A percentile compares a stretch with the other conserved stretches of the same genome.
phyloP scores from a whole-genome alignment of 2,113 vertebrate species.

The Erinaceus europaeus region DNA sequence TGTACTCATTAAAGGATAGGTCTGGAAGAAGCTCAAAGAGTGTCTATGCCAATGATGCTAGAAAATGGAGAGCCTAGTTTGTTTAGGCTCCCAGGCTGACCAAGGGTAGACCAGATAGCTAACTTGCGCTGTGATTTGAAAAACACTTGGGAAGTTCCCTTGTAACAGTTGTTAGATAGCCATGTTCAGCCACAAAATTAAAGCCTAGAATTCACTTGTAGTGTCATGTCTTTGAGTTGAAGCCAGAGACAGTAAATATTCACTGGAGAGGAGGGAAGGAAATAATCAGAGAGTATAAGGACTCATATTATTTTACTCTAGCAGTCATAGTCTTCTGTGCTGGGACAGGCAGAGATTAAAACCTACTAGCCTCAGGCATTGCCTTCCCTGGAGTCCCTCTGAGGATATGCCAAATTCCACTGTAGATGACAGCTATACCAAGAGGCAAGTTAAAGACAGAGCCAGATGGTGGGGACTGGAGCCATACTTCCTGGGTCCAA shows the following conservation, averaged over 20 bases:
- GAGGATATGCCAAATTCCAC: not conserved
- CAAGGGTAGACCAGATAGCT: not conserved
- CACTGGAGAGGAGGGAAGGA: not conserved
- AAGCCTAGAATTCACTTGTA: not conserved
- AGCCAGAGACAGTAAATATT: not conserved
- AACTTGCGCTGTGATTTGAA: not conserved
- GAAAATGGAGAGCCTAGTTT: not conserved
- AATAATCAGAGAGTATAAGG: not conserved
- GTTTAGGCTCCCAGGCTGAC: not conserved
- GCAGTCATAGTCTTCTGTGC: not conserved
- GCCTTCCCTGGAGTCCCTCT: not conserved
- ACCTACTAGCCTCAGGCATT: not conserved
- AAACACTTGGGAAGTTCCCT: not conserved
- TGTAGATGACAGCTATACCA: not conserved
- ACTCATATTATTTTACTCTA: not conserved
- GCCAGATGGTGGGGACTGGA: no score
- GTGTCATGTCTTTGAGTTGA: not conserved
- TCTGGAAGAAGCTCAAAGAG: not conserved
- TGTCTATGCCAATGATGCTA: not conserved
- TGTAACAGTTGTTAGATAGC: not conserved
- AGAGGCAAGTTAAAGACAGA: not conserved
- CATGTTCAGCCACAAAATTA: not conserved
- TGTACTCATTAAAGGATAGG: not conserved
- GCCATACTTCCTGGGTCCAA: not conserved
- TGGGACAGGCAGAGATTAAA: not conserved